Percentiles rank a stretch among this genome's conserved stretches.
Evolutionary conservation across 2,113 vertebrate genomes (phyloP).

Genomic region (Myodes glareolus): DNA sequence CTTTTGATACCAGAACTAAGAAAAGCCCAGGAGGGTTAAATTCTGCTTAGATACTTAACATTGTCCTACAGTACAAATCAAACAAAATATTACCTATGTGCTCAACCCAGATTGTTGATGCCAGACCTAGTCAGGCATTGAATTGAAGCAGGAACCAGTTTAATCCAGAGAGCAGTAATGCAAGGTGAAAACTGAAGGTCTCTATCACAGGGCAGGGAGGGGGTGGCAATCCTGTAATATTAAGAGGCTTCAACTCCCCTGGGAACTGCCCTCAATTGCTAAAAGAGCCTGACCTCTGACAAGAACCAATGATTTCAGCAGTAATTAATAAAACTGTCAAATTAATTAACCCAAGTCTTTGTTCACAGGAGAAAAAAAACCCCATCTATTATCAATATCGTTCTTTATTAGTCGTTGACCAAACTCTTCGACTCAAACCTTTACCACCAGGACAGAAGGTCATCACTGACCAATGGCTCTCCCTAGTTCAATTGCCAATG

Average conservation of each 20-base stretch:
- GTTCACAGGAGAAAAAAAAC: conserved; percentile 53
- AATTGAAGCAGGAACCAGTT: neutral
- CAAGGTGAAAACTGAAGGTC: neutral
- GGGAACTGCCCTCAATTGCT: conserved; percentile 74
- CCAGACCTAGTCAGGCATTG: neutral
- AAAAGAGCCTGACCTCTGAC: conserved; percentile 76
- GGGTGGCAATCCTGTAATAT: neutral
- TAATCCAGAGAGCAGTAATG: neutral
- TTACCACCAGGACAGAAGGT: neutral
- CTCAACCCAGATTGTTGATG: neutral
- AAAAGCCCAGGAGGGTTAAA: neutral
- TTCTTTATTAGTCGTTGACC: conserved; percentile 47
- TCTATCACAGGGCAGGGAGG: neutral
- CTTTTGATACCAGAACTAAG: neutral
- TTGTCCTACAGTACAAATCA: neutral
- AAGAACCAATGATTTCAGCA: conserved; percentile 73
- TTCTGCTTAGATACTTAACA: neutral
- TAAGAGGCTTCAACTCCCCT: neutral
- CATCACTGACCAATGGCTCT: conserved; percentile 25
- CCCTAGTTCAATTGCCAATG: neutral
- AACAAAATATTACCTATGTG: neutral
- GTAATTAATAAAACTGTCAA: conserved; percentile 81
- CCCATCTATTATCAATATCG: conserved; percentile 37
- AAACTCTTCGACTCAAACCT: conserved; percentile 7
- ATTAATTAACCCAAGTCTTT: conserved; percentile 80